phyloP scores from a whole-genome alignment of 2,888 invertebrate species.

The Euzetes globulus region DNA sequence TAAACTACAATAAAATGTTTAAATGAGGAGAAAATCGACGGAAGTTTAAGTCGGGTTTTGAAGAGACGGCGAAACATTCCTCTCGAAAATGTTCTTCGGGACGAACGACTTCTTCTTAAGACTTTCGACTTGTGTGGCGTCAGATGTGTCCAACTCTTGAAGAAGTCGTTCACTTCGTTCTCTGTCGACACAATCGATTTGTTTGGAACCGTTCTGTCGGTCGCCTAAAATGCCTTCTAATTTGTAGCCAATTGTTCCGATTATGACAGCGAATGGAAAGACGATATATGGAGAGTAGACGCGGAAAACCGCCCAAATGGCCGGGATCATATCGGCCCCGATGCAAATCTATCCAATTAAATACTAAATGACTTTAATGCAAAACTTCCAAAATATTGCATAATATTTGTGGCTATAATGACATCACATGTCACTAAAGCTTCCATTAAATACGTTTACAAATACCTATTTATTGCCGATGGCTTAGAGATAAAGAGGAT shows the following conservation, averaged over 20 bases:
- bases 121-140: slow-evolving; percentile 58
- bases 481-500: too few species aligned
- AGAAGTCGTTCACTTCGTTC: slow-evolving; percentile 40
- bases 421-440: too few species aligned
- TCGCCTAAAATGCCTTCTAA: slow-evolving; percentile 55
- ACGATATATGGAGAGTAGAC: slow-evolving; percentile 70
- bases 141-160: slow-evolving; percentile 37
- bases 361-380: too few species aligned
- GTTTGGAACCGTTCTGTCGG: slow-evolving; percentile 34
- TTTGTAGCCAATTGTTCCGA: slow-evolving; percentile 80
- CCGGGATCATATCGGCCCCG: slow-evolving; percentile 51
- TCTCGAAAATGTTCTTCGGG: slow-evolving; percentile 51
- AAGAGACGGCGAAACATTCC: slow-evolving; percentile 49
- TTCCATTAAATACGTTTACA: too few species aligned
- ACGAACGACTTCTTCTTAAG: slow-evolving; percentile 57
- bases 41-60: neutral
- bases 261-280: slow-evolving; percentile 68
- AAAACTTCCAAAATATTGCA: too few species aligned
- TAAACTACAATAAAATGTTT: neutral
- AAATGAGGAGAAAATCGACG: neutral
- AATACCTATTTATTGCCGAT: too few species aligned
- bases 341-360: too few species aligned
- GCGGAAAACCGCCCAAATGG: slow-evolving; percentile 55
- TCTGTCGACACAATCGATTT: slow-evolving; percentile 36
- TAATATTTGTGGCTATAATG: too few species aligned